phyloP scores from a whole-genome alignment of 2,113 vertebrate species.

The Piaya cayana region DNA sequence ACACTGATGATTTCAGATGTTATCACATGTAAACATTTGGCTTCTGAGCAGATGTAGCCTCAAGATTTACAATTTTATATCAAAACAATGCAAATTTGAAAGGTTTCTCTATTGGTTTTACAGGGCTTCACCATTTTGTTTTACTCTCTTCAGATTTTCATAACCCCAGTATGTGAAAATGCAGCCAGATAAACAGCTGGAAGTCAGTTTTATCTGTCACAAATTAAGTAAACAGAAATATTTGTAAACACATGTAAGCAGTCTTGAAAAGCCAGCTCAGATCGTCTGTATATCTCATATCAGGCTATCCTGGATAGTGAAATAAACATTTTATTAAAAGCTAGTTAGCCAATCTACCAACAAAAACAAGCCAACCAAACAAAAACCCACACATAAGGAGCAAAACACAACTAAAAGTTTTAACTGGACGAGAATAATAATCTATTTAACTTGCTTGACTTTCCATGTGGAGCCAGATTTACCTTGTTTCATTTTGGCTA shows the following conservation, averaged over 20 bases:
- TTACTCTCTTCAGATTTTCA: background rate
- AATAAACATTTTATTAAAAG: background rate
- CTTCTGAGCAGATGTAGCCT: background rate
- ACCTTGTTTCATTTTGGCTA: background rate
- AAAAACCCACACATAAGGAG: background rate
- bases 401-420: background rate
- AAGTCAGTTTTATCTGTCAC: background rate
- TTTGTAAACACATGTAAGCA: background rate
- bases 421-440: background rate
- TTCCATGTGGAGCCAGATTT: background rate
- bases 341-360: background rate
- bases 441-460: background rate
- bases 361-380: background rate
- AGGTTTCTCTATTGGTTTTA: background rate
- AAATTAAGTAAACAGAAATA: constrained; percentile 1
- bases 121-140: background rate
- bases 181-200: constrained; percentile 6
- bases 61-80: background rate
- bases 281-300: background rate
- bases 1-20: background rate
- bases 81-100: background rate
- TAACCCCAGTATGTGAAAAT: background rate
- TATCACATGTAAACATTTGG: background rate
- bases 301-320: background rate
- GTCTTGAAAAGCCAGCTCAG: background rate